These are phyloP conservation scores for Coryphaenoides rupestris DNA, from an alignment of 2,113 vertebrate species.

Conservation along the genomic window DNA sequence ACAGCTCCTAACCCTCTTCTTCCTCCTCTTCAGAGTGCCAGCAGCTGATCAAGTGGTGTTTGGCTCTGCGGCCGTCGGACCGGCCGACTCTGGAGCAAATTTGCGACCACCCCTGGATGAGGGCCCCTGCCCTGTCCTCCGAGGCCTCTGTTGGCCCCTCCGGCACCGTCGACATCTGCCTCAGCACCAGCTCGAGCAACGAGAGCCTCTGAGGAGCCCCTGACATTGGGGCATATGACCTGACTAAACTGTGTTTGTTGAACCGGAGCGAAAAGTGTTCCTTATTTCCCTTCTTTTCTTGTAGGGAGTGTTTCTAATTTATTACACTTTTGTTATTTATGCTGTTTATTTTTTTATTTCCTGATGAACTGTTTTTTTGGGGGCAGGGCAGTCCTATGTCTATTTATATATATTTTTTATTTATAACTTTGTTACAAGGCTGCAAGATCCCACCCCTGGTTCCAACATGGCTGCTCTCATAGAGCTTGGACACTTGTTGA, in stretches of 20 bases:
- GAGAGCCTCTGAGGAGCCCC: conserved; percentile 85
- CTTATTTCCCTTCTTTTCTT: conserved; percentile 65
- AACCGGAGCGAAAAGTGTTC: conserved; percentile 49
- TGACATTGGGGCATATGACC: conserved; percentile 4
- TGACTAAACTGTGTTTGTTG: conserved; percentile 24
- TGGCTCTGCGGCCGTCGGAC: conserved; percentile 91
- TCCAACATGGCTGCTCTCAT: conserved; percentile 87
- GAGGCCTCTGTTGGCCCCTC: conserved; percentile 73
- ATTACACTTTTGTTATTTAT: conserved; percentile 74
- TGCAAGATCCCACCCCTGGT: conserved; percentile 75
- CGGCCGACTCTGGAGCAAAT: conserved; percentile 96
- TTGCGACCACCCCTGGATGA: conserved; percentile 93
- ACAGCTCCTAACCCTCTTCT: too few relatives aligned
- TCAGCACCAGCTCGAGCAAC: conserved; percentile 96
- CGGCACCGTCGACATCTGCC: conserved; percentile 77
- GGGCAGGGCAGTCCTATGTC: conserved; percentile 8
- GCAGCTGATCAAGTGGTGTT: conserved; percentile 95
- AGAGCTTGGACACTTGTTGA: conserved; percentile 76
- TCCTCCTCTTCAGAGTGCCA: conserved; percentile 82
- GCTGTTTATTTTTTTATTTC: conserved; percentile 65
- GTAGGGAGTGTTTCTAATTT: conserved; percentile 79
- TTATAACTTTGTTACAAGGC: conserved; percentile 72
- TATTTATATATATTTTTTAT: conserved; percentile 50
- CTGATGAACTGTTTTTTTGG: conserved; percentile 50
- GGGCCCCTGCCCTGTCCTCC: conserved; percentile 71